Evolutionary conservation across 2,113 vertebrate species (phyloP).

Genomic region (Nothoprocta perdicaria): DNA sequence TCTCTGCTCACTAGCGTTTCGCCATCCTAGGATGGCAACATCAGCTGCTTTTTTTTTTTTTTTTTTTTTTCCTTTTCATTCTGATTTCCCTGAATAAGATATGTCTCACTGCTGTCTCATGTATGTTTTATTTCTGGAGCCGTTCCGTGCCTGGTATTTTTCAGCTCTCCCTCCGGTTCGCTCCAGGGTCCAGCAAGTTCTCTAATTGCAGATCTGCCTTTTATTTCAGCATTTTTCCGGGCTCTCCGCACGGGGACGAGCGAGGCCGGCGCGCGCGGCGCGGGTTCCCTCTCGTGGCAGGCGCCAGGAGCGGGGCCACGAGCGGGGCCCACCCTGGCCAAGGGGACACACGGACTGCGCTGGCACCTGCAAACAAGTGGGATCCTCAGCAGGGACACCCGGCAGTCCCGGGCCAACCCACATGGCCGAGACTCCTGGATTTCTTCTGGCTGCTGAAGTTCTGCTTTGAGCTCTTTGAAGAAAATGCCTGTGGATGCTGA

Average conservation of each 20-base stretch:
- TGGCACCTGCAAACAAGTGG: background rate
- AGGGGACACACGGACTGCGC: background rate
- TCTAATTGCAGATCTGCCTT: background rate
- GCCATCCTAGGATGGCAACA: conserved; percentile 9
- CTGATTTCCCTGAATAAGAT: conserved; percentile 32
- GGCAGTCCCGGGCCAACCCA: background rate
- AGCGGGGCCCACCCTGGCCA: no score
- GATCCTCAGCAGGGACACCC: background rate
- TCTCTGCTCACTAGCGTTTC: conserved; percentile 7
- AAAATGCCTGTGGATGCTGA: background rate
- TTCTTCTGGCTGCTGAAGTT: background rate
- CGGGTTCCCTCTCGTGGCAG: no score
- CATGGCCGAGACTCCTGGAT: background rate
- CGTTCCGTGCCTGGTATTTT: conserved; percentile 31
- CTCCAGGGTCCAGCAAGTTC: background rate
- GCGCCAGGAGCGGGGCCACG: no score
- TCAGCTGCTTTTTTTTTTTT: conserved; percentile 1
- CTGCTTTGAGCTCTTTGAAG: background rate
- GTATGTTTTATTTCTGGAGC: conserved; percentile 48
- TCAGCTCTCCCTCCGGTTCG: background rate
- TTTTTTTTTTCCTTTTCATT: background rate
- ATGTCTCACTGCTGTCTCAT: conserved; percentile 11
- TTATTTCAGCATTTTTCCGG: background rate
- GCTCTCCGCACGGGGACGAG: no score
- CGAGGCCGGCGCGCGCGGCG: no score